A percentile compares a stretch with the other conserved stretches of the same genome.
These are phyloP conservation scores for Globicephala melas DNA, from an alignment of 2,113 vertebrate genomes.

Conservation along the genomic window DNA sequence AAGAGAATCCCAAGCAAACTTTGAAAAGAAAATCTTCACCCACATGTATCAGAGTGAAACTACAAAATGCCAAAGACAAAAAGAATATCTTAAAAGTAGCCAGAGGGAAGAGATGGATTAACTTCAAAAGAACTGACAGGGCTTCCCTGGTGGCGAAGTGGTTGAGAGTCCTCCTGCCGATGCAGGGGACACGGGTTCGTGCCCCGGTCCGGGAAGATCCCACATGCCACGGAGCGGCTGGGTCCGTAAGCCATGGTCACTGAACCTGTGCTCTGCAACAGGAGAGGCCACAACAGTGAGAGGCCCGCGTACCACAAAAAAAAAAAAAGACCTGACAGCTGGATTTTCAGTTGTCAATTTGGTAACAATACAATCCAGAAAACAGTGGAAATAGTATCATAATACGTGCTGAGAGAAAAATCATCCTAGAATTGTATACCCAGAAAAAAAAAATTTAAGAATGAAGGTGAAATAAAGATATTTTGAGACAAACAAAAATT, in stretches of 20 bases:
- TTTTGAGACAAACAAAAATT: slow-evolving; percentile 4
- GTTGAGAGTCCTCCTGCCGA: too few species aligned
- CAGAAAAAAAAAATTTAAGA: background rate
- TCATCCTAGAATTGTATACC: background rate
- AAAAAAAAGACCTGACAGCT: background rate
- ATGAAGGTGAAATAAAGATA: background rate
- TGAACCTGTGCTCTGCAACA: too few species aligned
- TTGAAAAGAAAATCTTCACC: background rate
- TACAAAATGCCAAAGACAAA: slow-evolving; percentile 1
- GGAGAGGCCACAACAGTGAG: too few species aligned
- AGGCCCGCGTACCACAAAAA: too few species aligned
- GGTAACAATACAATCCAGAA: background rate
- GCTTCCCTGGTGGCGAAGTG: too few species aligned
- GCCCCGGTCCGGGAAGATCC: too few species aligned
- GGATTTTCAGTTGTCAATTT: background rate
- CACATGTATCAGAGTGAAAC: background rate
- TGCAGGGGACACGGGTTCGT: too few species aligned
- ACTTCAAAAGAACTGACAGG: background rate
- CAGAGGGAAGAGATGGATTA: background rate
- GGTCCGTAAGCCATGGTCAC: too few species aligned
- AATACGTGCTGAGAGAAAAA: background rate
- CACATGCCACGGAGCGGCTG: too few species aligned
- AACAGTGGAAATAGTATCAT: background rate
- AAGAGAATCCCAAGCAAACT: background rate
- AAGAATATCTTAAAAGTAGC: background rate